Base-by-base conservation (phyloP, 1,140 invertebrate species). In the Tetranychus cinnabarinus region DNA sequence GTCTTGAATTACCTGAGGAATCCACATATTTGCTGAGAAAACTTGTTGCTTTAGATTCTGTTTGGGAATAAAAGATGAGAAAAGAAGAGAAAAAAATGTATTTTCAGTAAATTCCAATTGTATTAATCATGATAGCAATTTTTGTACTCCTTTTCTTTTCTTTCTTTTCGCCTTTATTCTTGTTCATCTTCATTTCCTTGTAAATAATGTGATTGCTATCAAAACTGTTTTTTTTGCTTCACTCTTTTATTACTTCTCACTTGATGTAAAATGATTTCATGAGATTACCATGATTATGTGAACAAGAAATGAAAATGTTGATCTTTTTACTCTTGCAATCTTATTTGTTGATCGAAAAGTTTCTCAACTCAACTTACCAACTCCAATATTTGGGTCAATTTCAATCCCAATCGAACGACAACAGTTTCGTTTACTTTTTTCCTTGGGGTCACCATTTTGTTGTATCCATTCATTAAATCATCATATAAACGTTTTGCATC, bases 391-490 rank as follows among this genome's bases (percentile, higher is more conserved):
- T 78, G 77, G 8, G 76, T 73, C 39, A 78, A 67, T 58, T 75
- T 72, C 23, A 78, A 71, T 15, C 75, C 75, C 82, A 97, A 85
- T 77, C 90, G 91, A 70, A 97, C 90, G 63, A 86, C 91, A 69
- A 97, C 81, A 68, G 52, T 85, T 82, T 97, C 91, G 60, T 86
- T 88, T 76, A 92, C 13, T 31, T 52, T 23, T 13, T n/a, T 13
- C 8, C n/a, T 90, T 58, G 95, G 95, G 69, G 92, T 77, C 69
- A 97, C 95, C 70, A 97, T 83, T 67, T 90, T 81, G 78, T 98
- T 98, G 79, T 99, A 98, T 75, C 93, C 91, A 70, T 84, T 88
- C 66, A 96, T 79, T 64, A 92, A 79, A 75, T 92, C 88, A 78
- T 93, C 88, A 78, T 93, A 92, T 67, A 92, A 81, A 72, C 87